These are phyloP conservation scores for Chesias legatella DNA, from an alignment of 2,888 invertebrate species.

Conservation along the genomic window DNA sequence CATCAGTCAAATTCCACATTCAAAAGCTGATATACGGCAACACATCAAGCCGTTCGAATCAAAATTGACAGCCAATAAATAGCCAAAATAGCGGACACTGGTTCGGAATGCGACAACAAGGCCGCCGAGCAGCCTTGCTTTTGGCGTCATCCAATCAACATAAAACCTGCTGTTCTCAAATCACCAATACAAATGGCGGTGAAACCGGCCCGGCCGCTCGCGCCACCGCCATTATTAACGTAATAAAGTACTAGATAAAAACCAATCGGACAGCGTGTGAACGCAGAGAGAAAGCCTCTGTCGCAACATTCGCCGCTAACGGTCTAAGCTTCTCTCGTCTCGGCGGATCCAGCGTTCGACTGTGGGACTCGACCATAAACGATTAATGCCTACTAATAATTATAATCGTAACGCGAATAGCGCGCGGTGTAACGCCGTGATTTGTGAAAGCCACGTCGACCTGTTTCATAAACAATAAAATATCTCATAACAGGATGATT, in stretches of 20 bases:
- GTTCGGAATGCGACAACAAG: constrained; percentile 70
- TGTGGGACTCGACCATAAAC: constrained; percentile 43
- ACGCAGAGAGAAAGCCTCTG: constrained; percentile 72
- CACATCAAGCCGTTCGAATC: constrained; percentile 46
- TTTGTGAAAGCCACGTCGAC: constrained; percentile 34
- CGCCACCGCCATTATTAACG: constrained; percentile 68
- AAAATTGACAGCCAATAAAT: constrained; percentile 58
- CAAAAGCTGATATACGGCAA: constrained; percentile 35
- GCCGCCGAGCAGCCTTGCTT: constrained; percentile 71
- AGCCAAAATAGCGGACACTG: constrained; percentile 56
- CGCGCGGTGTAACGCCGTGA: constrained; percentile 30
- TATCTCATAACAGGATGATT: constrained; percentile 37
- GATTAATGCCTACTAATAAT: constrained; percentile 47
- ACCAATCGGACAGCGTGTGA: constrained; percentile 76
- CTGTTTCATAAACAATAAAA: constrained; percentile 22
- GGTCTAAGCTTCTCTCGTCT: constrained; percentile 51
- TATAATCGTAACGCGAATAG: constrained; percentile 40
- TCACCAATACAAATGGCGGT: constrained; percentile 56
- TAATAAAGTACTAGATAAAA: constrained; percentile 77
- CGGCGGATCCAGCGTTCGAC: constrained; percentile 47
- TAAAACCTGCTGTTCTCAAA: constrained; percentile 54
- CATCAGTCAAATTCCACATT: constrained; percentile 27
- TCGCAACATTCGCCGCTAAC: constrained; percentile 63
- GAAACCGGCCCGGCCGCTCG: constrained; percentile 70
- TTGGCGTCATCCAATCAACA: constrained; percentile 74